Base-by-base conservation (phyloP, 2,888 invertebrate genomes). In the Tubulanus polymorphus region DNA sequence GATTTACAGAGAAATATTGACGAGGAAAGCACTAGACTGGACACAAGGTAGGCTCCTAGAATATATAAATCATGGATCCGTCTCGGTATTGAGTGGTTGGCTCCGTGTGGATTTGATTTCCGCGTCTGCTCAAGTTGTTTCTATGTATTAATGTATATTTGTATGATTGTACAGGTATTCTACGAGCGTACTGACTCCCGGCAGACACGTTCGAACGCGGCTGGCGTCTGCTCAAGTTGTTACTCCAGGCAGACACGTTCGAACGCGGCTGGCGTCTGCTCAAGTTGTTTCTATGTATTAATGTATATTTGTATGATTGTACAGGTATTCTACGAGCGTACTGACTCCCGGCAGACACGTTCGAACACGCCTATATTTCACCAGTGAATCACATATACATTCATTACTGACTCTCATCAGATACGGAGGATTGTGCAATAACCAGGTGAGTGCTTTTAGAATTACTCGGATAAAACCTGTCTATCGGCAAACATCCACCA, bases 381-480 rank as follows among this genome's bases (percentile, higher is more conserved):
- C 99, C 1, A 96, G 95, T 78, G 99, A 99, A 83, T 94, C 94
- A 76, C 99, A 99, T 81, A 93, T 99, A 61, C 99, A 99, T 81
- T 97, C 96, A 10, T 82, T 99, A 61, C 86, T 99, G 63, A 97
- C 96, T 2, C 91, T 97, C 57, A 84, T 99, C 51, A 85, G 96
- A 62, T 93, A 90, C 78, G 96, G 96, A 12, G 93, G 92, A 25
- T 81, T 96, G 53, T 82, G 93, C 10, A 89, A 92, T 79, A 92
- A 91, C n/a, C n/a, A n/a, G n/a, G n/a, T n/a, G n/a, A n/a, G n/a
- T n/a, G n/a, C n/a, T n/a, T n/a, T n/a, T n/a, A n/a, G n/a, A n/a
- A n/a, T n/a, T n/a, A n/a, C n/a, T n/a, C n/a, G n/a, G n/a, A n/a
- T n/a, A n/a, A n/a, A n/a, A n/a, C n/a, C n/a, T n/a, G n/a, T n/a